These are phyloP conservation scores for Australoheros scitulus DNA, from an alignment of 2,113 vertebrate genomes.

Conservation along the genomic window DNA sequence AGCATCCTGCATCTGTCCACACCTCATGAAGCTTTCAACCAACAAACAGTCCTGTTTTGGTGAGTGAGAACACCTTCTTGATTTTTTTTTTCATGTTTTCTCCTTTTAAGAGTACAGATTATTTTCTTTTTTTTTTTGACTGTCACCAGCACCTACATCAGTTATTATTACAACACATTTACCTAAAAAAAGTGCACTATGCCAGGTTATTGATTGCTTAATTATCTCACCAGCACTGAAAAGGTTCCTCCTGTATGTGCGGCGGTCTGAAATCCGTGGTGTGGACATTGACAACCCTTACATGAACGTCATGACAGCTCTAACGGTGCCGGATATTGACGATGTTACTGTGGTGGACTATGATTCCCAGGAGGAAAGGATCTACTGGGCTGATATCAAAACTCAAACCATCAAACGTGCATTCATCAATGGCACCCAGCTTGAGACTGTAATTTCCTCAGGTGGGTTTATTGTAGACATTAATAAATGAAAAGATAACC, in stretches of 20 bases:
- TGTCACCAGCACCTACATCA: not conserved
- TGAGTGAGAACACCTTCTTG: constrained; percentile 71
- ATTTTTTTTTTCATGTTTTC: not conserved
- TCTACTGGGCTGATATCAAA: constrained; percentile 98
- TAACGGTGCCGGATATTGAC: constrained; percentile 97
- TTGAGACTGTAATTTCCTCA: constrained; percentile 95
- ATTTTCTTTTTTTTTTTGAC: constrained; percentile 4
- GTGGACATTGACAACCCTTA: constrained; percentile 98
- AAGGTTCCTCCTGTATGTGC: constrained; percentile 93
- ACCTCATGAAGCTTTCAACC: constrained; percentile 93
- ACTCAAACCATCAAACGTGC: constrained; percentile 96
- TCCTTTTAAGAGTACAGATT: not conserved
- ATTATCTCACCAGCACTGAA: constrained; percentile 85
- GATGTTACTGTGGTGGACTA: constrained; percentile 97
- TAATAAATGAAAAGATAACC: not conserved
- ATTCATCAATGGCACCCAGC: constrained; percentile 95
- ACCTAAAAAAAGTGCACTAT: not conserved
- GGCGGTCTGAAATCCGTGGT: constrained; percentile 94
- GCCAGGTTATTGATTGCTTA: constrained; percentile 1
- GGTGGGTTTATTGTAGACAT: constrained; percentile 75
- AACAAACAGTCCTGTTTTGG: constrained; percentile 93
- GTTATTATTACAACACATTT: not conserved
- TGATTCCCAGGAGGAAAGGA: constrained; percentile 89
- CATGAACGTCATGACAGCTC: constrained; percentile 97
- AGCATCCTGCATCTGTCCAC: constrained; percentile 92